These are phyloP conservation scores for Calephelis nemesis DNA, from an alignment of 1,140 invertebrate genomes.

Conservation along the genomic window DNA sequence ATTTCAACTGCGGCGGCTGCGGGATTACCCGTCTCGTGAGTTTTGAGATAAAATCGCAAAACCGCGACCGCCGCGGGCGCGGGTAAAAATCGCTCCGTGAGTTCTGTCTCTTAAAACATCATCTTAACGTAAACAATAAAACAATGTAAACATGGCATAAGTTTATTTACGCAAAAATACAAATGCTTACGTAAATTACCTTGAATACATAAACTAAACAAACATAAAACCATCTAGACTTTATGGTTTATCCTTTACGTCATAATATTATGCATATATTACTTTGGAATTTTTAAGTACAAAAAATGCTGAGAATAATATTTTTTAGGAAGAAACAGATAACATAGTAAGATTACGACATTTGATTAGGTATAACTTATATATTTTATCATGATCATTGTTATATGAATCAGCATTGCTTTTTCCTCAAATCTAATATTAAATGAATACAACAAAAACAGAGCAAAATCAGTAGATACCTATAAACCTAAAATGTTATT, in stretches of 20 bases:
- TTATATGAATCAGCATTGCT: too few relatives aligned
- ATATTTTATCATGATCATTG: too few relatives aligned
- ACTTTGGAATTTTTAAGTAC: not conserved
- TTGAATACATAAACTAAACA: not conserved
- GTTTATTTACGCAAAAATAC: slow-evolving; percentile 43
- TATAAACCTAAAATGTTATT: too few relatives aligned
- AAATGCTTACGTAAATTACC: slow-evolving; percentile 18
- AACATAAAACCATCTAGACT: not conserved
- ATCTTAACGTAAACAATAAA: slow-evolving; percentile 12
- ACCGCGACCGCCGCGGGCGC: too few relatives aligned
- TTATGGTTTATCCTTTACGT: not conserved
- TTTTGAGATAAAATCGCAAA: too few relatives aligned
- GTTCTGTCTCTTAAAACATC: too few relatives aligned
- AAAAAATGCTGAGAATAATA: not conserved
- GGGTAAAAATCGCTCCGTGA: too few relatives aligned
- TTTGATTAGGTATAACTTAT: not conserved
- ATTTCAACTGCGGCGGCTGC: too few relatives aligned
- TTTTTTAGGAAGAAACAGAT: not conserved
- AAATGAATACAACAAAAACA: too few relatives aligned
- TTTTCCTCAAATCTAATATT: too few relatives aligned
- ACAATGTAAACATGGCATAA: slow-evolving; percentile 42
- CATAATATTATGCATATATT: slow-evolving; percentile 7
- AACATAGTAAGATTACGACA: not conserved
- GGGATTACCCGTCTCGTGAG: too few relatives aligned
- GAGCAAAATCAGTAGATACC: too few relatives aligned